Evolutionary conservation across 2,797 vertebrate species (phyloP).

Genomic region (Characodon lateralis): DNA sequence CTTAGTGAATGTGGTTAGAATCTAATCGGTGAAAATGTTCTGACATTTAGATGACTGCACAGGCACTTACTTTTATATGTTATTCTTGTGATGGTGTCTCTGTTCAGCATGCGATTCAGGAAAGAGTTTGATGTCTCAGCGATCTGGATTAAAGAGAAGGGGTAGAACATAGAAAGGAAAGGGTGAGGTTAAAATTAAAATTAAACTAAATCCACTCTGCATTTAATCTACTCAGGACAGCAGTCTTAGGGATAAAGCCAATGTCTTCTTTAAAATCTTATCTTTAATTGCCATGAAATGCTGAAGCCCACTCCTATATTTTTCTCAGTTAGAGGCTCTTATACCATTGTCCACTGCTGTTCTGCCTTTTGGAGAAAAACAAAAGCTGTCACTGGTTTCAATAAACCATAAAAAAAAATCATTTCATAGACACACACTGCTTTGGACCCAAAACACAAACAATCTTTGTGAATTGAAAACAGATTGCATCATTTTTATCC

Average conservation of each 20-base stretch:
- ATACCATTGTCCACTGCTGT: constrained; percentile 5
- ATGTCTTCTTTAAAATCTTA: constrained; percentile 31
- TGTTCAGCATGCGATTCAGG: constrained; percentile 99
- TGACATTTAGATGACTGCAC: neutral
- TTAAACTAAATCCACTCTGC: constrained; percentile 16
- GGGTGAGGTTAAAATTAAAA: constrained; percentile 12
- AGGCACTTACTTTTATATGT: constrained; percentile 96
- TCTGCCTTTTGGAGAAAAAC: constrained; percentile 49
- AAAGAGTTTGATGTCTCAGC: constrained; percentile 97
- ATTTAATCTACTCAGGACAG: constrained; percentile 16
- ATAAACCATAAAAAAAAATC: constrained; percentile 31
- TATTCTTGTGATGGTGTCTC: constrained; percentile 99
- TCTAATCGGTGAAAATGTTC: neutral
- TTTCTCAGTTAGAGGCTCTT: constrained; percentile 30
- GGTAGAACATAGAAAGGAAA: constrained; percentile 4
- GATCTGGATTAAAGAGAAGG: constrained; percentile 81
- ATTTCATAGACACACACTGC: constrained; percentile 27
- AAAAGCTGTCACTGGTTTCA: constrained; percentile 41
- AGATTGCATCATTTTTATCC: constrained; percentile 7
- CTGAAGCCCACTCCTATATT: constrained; percentile 31
- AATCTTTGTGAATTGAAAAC: constrained; percentile 25
- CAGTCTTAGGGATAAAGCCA: neutral
- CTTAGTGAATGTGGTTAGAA: neutral
- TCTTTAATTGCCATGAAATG: constrained; percentile 24
- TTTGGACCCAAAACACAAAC: constrained; percentile 15